Evolutionary conservation across 2,797 vertebrate species (phyloP), one percentile per base, ranked within the genome.

Genomic region (Geotrypetes seraphini): DNA sequence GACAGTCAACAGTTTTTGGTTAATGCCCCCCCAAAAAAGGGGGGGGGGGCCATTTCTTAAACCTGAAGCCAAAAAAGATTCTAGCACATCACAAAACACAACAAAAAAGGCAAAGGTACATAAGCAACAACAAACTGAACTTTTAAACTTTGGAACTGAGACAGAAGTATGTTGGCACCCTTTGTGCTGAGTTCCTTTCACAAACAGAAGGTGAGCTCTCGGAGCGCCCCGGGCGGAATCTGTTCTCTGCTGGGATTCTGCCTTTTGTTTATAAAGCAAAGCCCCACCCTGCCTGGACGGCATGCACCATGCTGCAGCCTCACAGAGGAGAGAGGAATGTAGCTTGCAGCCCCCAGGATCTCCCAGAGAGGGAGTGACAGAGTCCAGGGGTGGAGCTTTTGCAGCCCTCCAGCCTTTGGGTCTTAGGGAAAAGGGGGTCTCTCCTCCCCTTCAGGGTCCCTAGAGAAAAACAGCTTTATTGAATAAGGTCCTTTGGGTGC

Each of bases 161-260:
- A 34, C 43, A 40, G 64, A 19, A 14, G 40, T 48, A n/a, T 67
- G 60, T 57, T 66, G 72, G 73, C 72, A 68, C 7, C 5, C 36
- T 11, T 12, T 53, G 28, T 59, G 33, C 43, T 0, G 22, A 72
- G 64, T 69, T 75, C 57, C 47, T 54, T 68, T 64, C 57, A 56
- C 73, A 78, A 75, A 79, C 70, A 83, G 66, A 73, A 71, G 66
- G 64, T 69, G 67, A 42, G 48, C 70, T 71, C 62, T 73, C 75
- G 76, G 73, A 72, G 60, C 53, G 81, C 82, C 73, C 2, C 1
- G 55, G 78, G 82, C 82, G 75, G 73, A 83, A 79, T 81, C 84
- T 85, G 82, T 85, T 80, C 82, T 74, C 75, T 74, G 62, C 71
- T 71, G 80, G 66, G 70, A 76, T 80, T 71, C 67, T 69, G 50